These are phyloP conservation scores for Aplochiton taeniatus DNA, from an alignment of 2,797 vertebrate genomes.

Conservation along the genomic window DNA sequence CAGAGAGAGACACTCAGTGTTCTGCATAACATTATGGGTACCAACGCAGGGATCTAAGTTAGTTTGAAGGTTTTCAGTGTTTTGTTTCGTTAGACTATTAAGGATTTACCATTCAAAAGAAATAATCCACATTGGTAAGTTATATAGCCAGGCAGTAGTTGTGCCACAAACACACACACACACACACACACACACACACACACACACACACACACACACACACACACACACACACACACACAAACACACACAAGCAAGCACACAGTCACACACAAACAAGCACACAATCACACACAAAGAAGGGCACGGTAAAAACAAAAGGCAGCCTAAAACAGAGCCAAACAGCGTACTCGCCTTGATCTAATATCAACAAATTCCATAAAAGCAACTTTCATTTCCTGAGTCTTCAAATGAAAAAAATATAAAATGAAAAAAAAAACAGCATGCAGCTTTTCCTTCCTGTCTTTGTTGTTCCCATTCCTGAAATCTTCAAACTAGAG, in stretches of 20 bases:
- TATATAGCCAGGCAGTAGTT: conserved; percentile 17
- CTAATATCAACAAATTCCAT: conserved; percentile 31
- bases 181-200: neutral
- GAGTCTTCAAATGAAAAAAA: conserved; percentile 39
- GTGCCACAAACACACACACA: too few relatives aligned
- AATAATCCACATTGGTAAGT: neutral
- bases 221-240: neutral
- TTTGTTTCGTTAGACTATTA: too few relatives aligned
- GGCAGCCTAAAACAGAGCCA: conserved; percentile 4
- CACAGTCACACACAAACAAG: conserved; percentile 18
- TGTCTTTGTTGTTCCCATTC: conserved; percentile 56
- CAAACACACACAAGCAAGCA: conserved; percentile 6
- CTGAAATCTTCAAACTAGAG: conserved; percentile 1
- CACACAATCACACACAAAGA: conserved; percentile 7
- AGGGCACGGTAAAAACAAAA: neutral
- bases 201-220: conserved; percentile 1
- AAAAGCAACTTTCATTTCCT: conserved; percentile 55
- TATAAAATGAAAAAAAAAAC: conserved; percentile 24
- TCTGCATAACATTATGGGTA: too few relatives aligned
- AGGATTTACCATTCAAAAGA: conserved; percentile 17
- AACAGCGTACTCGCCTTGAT: conserved; percentile 25
- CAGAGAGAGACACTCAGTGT: neutral
- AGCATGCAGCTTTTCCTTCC: conserved; percentile 54
- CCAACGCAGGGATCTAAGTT: too few relatives aligned
- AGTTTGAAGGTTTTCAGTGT: too few relatives aligned